Evolutionary conservation across 2,113 vertebrate genomes (phyloP).

Genomic region (Chinchilla lanigera): DNA sequence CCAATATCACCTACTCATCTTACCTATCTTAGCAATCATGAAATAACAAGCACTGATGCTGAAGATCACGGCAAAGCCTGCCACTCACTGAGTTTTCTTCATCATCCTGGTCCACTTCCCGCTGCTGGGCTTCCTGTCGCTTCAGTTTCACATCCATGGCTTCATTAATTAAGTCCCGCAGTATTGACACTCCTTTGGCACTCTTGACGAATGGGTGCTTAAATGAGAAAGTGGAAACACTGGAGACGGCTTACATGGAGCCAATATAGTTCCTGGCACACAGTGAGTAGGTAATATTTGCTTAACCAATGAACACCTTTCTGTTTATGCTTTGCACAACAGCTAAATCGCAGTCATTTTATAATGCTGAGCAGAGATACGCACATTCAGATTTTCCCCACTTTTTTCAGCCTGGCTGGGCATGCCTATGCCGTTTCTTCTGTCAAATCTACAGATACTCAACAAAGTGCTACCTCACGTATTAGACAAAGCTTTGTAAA

Average conservation of each 20-base stretch:
- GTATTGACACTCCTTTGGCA: conserved; percentile 92
- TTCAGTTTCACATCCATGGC: conserved; percentile 96
- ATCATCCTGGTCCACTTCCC: conserved; percentile 93
- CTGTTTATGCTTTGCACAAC: neutral
- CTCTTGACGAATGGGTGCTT: conserved; percentile 95
- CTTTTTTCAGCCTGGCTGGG: neutral
- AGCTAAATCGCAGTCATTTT: neutral
- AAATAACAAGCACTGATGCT: neutral
- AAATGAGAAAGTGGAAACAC: conserved; percentile 28
- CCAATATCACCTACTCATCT: neutral
- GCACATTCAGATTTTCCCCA: neutral
- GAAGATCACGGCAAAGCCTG: neutral
- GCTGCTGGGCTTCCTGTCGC: conserved; percentile 91
- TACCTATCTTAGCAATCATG: neutral
- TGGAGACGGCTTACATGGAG: neutral
- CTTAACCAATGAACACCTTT: neutral
- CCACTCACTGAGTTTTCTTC: conserved; percentile 94
- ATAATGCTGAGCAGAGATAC: neutral
- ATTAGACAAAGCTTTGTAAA: neutral
- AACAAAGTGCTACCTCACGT: neutral
- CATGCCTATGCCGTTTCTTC: neutral
- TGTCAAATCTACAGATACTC: neutral
- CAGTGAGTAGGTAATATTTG: neutral
- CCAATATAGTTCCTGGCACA: neutral
- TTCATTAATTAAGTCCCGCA: conserved; percentile 93